phyloP scores from a whole-genome alignment of 2,888 invertebrate genomes.

The Protodeltote pygarga region DNA sequence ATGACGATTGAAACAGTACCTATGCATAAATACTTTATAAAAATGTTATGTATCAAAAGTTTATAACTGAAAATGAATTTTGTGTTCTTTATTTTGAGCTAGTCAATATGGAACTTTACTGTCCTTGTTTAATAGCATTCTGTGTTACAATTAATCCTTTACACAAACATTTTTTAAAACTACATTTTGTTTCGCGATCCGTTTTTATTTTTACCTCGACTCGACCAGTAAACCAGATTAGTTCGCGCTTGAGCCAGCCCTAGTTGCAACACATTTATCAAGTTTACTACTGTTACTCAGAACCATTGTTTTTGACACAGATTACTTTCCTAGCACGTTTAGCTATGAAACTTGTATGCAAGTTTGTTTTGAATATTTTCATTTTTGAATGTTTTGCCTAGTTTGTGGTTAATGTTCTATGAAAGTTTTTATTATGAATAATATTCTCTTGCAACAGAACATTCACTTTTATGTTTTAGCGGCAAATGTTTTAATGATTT shows the following conservation, averaged over 20 bases:
- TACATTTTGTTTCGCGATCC: not conserved
- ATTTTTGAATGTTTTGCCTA: slow-evolving; percentile 50
- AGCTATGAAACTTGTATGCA: slow-evolving; percentile 57
- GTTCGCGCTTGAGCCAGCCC: slow-evolving; percentile 24
- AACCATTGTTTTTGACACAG: slow-evolving; percentile 76
- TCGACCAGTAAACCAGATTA: slow-evolving; percentile 17
- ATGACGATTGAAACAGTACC: too few species aligned
- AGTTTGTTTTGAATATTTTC: slow-evolving; percentile 57
- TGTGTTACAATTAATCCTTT: too few species aligned
- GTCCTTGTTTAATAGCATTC: too few species aligned
- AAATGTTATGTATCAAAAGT: too few species aligned
- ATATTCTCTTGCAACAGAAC: too few species aligned
- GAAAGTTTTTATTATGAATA: slow-evolving; percentile 14
- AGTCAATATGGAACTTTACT: too few species aligned
- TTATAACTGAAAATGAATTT: too few species aligned
- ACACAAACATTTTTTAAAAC: not conserved
- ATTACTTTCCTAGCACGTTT: slow-evolving; percentile 74
- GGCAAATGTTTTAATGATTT: too few species aligned
- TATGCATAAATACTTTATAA: too few species aligned
- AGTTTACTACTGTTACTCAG: slow-evolving; percentile 73
- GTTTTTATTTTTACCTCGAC: slow-evolving; percentile 10
- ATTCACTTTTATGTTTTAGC: too few species aligned
- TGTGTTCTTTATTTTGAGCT: too few species aligned
- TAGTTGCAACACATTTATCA: slow-evolving; percentile 69
- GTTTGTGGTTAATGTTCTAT: slow-evolving; percentile 22